A percentile compares a stretch with the other conserved stretches of the same genome.
phyloP scores from a whole-genome alignment of 2,797 vertebrate species.

The Falco naumanni region DNA sequence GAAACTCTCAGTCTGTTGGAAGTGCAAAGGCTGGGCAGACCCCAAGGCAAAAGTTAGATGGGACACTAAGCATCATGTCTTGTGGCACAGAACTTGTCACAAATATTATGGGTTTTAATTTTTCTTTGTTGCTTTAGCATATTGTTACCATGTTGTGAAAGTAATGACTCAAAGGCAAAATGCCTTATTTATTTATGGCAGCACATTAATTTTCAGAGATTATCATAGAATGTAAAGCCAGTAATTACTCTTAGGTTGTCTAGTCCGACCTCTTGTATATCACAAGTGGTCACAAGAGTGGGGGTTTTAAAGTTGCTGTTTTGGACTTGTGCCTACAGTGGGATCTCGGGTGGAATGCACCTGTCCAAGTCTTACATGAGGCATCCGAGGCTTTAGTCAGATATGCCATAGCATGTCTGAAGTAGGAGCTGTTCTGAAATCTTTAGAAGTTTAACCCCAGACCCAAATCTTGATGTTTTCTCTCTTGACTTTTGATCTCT shows the following conservation, averaged over 20 bases:
- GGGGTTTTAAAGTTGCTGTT: not conserved
- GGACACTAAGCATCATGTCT: not conserved
- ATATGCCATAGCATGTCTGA: not conserved
- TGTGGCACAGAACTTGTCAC: not conserved
- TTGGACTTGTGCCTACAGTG: not conserved
- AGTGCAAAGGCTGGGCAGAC: not conserved
- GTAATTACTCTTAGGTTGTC: not conserved
- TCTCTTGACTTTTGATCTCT: conserved; percentile 45
- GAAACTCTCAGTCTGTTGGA: not conserved
- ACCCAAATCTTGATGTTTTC: conserved; percentile 35
- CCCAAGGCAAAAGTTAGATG: not conserved
- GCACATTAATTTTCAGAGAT: not conserved
- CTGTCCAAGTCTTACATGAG: not conserved
- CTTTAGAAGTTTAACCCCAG: conserved; percentile 39
- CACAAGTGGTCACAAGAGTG: not conserved
- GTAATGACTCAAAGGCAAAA: not conserved
- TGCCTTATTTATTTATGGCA: not conserved
- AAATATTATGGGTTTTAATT: not conserved
- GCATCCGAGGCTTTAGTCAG: not conserved
- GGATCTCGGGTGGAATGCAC: not conserved
- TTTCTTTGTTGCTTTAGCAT: not conserved
- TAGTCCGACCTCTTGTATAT: not conserved
- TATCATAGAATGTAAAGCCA: not conserved
- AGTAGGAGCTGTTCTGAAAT: conserved; percentile 1
- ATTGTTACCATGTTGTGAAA: not conserved